Evolutionary conservation across 2,888 invertebrate genomes (phyloP), one percentile per base, ranked within the genome.

Genomic region (Andrena chrysosceles): DNA sequence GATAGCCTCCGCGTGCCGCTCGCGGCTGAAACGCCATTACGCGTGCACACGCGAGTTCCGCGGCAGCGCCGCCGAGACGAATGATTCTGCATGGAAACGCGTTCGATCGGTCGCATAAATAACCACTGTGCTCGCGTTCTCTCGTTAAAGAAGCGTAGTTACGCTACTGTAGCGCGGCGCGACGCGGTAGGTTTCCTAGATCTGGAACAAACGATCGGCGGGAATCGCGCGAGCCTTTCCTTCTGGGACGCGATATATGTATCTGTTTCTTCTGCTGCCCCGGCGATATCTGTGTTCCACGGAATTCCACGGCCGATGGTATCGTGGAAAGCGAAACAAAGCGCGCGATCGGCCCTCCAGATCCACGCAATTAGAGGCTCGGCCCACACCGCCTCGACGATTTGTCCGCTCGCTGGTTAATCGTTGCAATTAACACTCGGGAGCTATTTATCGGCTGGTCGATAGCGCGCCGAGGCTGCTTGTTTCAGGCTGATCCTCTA

Each of bases 161-260:
- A 88, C 85, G 85, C 54, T 64, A 85, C 79, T 86, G 81, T 66
- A 6, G 74, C 70, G 71, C 70, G 7, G 49, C 54, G 64, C 80
- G 52, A 42, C 75, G 86, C 83, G 77, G 77, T 88, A 76, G 89
- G 83, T 86, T 87, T 85, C 85, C 87, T 83, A 87, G 87, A 88
- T 87, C 83, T 81, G 76, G 71, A 85, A 81, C 85, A 86, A 87
- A 83, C 79, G 81, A 88, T 88, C 85, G 69, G 66, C 68, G 8
- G 73, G 84, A 83, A 70, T 59, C 78, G 73, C 80, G 79, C 74
- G 62, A 79, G 80, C 77, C 79, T 59, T 70, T 76, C 64, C 72
- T 73, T 84, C 84, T 86, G 33, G 23, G 54, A 29, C 77, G 72
- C 64, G 79, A 69, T 76, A 79, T 86, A 72, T 67, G 52, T 54